phyloP scores from a whole-genome alignment of 30 jellyfish, hydroid and myxozoan species.

The Pseudorhiza aurosa region DNA sequence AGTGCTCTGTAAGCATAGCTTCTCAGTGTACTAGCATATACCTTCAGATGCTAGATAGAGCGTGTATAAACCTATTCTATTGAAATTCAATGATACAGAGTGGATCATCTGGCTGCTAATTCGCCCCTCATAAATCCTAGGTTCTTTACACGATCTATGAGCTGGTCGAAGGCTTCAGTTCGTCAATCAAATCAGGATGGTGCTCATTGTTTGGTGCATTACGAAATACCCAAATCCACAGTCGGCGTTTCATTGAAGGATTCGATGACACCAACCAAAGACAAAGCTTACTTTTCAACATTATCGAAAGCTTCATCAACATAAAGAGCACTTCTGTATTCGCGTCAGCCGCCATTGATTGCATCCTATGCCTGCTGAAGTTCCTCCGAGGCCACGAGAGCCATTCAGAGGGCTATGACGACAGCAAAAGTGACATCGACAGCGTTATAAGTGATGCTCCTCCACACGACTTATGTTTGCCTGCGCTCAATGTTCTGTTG shows the following conservation, averaged over 20 bases:
- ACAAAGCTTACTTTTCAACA: slow-evolving; percentile 81
- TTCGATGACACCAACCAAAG: slow-evolving; percentile 95
- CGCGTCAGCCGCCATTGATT: slow-evolving; percentile 93
- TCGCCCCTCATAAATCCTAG: slow-evolving; percentile 24
- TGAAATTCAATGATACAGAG: too few species aligned
- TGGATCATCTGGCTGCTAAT: too few species aligned
- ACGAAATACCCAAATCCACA: slow-evolving; percentile 86
- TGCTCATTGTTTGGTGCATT: slow-evolving; percentile 92
- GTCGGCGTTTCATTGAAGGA: slow-evolving; percentile 81
- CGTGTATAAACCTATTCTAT: too few species aligned
- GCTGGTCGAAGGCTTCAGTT: slow-evolving; percentile 94
- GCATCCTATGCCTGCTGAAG: slow-evolving; percentile 82
- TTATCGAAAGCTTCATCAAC: slow-evolving; percentile 82
- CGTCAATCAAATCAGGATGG: slow-evolving; percentile 97
- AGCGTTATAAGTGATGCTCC: slow-evolving; percentile 70
- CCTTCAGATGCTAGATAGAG: too few species aligned
- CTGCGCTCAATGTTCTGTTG: slow-evolving; percentile 77
- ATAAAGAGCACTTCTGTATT: slow-evolving; percentile 88
- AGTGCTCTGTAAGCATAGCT: too few species aligned
- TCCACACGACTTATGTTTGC: slow-evolving; percentile 79
- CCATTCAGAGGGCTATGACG: slow-evolving; percentile 59
- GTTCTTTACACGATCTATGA: slow-evolving; percentile 94
- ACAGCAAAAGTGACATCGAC: slow-evolving; percentile 81
- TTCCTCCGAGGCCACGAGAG: slow-evolving; percentile 76
- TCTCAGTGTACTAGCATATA: too few species aligned